phyloP scores from a whole-genome alignment of 2,797 vertebrate genomes.

The Gorsachius magnificus region DNA sequence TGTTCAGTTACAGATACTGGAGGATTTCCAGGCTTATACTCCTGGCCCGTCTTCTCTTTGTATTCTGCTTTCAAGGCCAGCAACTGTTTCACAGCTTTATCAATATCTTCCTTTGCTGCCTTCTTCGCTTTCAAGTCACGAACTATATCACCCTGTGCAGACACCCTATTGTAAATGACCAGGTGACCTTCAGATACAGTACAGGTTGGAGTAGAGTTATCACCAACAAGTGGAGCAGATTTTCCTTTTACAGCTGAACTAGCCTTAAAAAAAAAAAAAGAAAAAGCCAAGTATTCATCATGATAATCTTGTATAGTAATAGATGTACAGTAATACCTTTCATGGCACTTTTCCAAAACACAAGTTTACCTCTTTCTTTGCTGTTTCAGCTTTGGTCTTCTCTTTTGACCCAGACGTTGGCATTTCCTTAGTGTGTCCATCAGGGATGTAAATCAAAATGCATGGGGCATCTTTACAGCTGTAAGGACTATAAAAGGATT shows the following conservation, averaged over 20 bases:
- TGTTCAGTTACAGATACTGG: not conserved
- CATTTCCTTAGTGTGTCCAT: slow-evolving; percentile 98
- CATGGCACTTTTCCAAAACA: not conserved
- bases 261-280: slow-evolving; percentile 16
- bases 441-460: slow-evolving; percentile 93
- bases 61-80: slow-evolving; percentile 86
- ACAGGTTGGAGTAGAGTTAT: not conserved
- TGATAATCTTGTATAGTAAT: not conserved
- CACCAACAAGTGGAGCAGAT: not conserved
- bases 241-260: slow-evolving; percentile 47
- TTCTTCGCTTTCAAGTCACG: slow-evolving; percentile 89
- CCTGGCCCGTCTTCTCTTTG: slow-evolving; percentile 87
- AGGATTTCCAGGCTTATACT: slow-evolving; percentile 85
- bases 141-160: slow-evolving; percentile 87
- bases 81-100: slow-evolving; percentile 87
- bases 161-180: slow-evolving; percentile 80
- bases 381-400: slow-evolving; percentile 85
- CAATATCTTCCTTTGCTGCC: slow-evolving; percentile 88
- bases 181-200: slow-evolving; percentile 40
- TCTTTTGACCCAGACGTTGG: slow-evolving; percentile 96
- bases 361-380: slow-evolving; percentile 77
- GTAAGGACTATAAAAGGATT: slow-evolving; percentile 82
- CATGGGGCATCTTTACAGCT: slow-evolving; percentile 96
- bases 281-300: not conserved
- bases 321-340: not conserved